Conservation (phyloP, 2,888 invertebrate genomes). For the Mylabris sibirica region DNA sequence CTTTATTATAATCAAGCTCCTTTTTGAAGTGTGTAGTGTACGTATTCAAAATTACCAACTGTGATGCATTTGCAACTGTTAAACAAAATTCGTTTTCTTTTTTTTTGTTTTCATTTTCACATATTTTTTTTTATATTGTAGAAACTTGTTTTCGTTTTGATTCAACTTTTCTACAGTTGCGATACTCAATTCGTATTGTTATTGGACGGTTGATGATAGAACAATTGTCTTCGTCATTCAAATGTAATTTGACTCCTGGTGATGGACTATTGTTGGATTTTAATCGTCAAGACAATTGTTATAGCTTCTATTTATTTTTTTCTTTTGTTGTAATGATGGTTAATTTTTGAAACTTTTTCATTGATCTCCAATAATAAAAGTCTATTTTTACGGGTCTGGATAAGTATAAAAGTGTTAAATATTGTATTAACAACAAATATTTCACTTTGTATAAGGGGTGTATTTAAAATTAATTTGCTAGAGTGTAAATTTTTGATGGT, state of each 20-base stretch:
- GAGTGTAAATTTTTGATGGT: slow-evolving; percentile 30
- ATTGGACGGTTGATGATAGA: neutral
- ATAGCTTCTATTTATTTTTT: slow-evolving; percentile 21
- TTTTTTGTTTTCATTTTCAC: neutral
- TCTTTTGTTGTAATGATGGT: slow-evolving; percentile 32
- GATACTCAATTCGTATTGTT: neutral
- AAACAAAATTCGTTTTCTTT: neutral
- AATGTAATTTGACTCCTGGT: slow-evolving; percentile 44
- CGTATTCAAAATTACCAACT: slow-evolving; percentile 11
- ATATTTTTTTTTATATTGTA: neutral
- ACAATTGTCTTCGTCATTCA: slow-evolving; percentile 42
- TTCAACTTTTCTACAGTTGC: neutral
- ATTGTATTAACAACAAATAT: slow-evolving; percentile 15
- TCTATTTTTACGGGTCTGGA: slow-evolving; percentile 17
- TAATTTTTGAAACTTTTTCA: slow-evolving; percentile 34
- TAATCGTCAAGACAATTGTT: slow-evolving; percentile 37
- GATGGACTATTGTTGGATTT: slow-evolving; percentile 41
- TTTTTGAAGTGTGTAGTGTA: slow-evolving; percentile 9
- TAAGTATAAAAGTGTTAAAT: neutral
- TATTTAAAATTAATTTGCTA: slow-evolving; percentile 33
- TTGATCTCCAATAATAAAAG: slow-evolving; percentile 29
- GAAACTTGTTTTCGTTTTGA: neutral
- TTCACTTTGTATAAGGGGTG: slow-evolving; percentile 19
- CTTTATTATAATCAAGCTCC: slow-evolving; percentile 7
- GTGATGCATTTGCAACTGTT: slow-evolving; percentile 8